A percentile compares a stretch with the other conserved stretches of the same genome.
Evolutionary conservation across 2,888 invertebrate genomes (phyloP).

Genomic region (Aphidoletes aphidimyza): DNA sequence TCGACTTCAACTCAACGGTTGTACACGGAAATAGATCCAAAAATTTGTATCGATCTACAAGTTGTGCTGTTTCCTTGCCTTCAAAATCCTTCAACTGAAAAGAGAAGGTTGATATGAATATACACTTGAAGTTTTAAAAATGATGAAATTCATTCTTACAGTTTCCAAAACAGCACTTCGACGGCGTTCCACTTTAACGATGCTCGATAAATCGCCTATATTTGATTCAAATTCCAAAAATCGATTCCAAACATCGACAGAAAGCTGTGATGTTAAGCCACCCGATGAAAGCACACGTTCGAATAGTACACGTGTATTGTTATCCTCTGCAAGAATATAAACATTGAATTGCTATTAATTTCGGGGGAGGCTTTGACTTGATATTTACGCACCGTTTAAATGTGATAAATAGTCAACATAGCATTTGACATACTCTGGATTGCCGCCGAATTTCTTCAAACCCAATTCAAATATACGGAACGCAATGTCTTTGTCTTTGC

Average conservation of each 20-base stretch:
- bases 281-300: constrained; percentile 95
- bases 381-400: constrained; percentile 80
- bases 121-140: constrained; percentile 73
- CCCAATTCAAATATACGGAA: constrained; percentile 97
- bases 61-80: constrained; percentile 95
- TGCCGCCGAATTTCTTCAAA: constrained; percentile 93
- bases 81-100: constrained; percentile 91
- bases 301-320: constrained; percentile 98
- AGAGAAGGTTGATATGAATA: constrained; percentile 54
- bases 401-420: constrained; percentile 98
- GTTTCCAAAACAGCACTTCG: constrained; percentile 91
- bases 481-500: constrained; percentile 96
- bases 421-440: constrained; percentile 93
- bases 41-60: constrained; percentile 97
- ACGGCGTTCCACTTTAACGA: constrained; percentile 96
- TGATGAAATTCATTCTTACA: constrained; percentile 79
- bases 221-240: constrained; percentile 99
- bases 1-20: constrained; percentile 87
- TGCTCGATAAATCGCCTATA: constrained; percentile 96
- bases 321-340: constrained; percentile 83
- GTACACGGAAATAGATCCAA: constrained; percentile 94
- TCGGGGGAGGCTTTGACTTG: background rate
- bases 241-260: constrained; percentile 98
- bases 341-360: background rate
- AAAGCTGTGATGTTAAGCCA: constrained; percentile 88